Evolutionary conservation across 2,113 vertebrate genomes (phyloP).

Genomic region (Murina feae): DNA sequence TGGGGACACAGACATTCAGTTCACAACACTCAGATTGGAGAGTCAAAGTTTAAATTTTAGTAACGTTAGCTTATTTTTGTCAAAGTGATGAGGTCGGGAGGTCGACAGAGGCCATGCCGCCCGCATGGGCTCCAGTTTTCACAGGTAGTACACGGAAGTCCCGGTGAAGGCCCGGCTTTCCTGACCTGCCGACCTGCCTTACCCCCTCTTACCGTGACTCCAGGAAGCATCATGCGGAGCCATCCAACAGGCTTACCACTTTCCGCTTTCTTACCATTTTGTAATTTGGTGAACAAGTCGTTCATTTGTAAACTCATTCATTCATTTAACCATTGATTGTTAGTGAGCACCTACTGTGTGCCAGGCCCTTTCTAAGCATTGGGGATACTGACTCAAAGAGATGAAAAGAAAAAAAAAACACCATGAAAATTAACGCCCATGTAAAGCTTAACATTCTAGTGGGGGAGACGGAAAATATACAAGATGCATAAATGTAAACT

Average conservation of each 20-base stretch:
- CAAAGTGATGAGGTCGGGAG: neutral
- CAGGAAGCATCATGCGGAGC: too few species aligned
- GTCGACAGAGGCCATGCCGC: too few species aligned
- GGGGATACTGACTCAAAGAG: neutral
- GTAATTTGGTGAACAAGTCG: neutral
- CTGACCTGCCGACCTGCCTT: too few species aligned
- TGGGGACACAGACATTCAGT: neutral
- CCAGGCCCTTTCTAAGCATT: neutral
- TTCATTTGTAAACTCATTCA: neutral
- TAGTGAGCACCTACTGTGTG: neutral
- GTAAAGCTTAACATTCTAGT: neutral
- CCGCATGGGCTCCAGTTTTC: neutral
- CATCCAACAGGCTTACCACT: neutral
- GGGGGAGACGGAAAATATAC: neutral
- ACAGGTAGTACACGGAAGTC: accelerated
- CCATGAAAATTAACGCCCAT: neutral
- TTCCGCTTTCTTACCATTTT: neutral
- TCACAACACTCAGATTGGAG: neutral
- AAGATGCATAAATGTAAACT: neutral
- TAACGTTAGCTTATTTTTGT: neutral
- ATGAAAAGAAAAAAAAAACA: neutral
- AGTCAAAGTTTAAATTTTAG: neutral
- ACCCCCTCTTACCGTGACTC: neutral
- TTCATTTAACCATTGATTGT: neutral
- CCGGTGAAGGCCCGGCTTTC: too few species aligned